phyloP scores from a whole-genome alignment of 2,797 vertebrate genomes.

The Propithecus perrieri region DNA sequence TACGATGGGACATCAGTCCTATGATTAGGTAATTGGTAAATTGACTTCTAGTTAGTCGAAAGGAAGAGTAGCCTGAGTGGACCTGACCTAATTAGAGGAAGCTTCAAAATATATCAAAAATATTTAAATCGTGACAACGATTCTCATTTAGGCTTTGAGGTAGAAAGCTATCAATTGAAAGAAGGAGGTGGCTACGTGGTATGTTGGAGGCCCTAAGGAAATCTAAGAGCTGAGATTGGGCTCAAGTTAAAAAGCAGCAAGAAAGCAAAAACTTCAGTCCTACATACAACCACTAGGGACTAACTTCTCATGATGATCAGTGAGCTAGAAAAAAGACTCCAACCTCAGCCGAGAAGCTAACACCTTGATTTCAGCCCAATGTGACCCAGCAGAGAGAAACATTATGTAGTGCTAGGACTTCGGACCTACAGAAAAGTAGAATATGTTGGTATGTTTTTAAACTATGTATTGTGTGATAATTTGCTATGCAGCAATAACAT shows the following conservation, averaged over 20 bases:
- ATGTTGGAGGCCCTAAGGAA: not conserved
- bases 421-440: too few relatives aligned
- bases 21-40: not conserved
- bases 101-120: not conserved
- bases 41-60: not conserved
- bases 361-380: not conserved
- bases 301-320: not conserved
- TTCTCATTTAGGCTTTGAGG: not conserved
- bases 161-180: not conserved
- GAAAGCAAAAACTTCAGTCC: not conserved
- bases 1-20: not conserved
- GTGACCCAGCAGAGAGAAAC: not conserved
- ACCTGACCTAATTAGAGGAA: not conserved
- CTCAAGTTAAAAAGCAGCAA: not conserved
- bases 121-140: not conserved
- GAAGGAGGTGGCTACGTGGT: too few relatives aligned
- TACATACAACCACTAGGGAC: too few relatives aligned
- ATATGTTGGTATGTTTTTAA: not conserved
- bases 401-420: not conserved
- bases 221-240: not conserved
- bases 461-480: not conserved
- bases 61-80: not conserved
- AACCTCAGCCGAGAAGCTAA: not conserved
- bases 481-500: not conserved
- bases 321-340: not conserved